Evolutionary conservation across 2,888 invertebrate species (phyloP), one percentile per base, ranked within the genome.

Genomic region (Cepaea hortensis): DNA sequence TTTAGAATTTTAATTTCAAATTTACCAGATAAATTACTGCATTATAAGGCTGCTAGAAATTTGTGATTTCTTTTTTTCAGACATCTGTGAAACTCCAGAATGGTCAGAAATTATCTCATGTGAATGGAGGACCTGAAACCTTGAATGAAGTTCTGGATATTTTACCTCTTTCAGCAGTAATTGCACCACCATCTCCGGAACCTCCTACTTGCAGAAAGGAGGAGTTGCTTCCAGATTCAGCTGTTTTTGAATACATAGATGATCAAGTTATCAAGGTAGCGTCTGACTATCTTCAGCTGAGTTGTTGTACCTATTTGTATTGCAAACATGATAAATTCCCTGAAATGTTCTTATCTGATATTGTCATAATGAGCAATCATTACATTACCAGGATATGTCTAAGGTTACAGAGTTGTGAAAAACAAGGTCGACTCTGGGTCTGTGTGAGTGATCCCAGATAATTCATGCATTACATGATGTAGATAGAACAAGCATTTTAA

Each of bases 191-290:
- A 5, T 84, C 90, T 13, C 93, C 93, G 5, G 90, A 91, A 55
- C 92, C 94, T 46, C 94, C 94, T 6, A 88, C 90, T 18, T 92
- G 92, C 86, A 88, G 93, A 48, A 94, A 94, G 89, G 87, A 91
- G 23, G 93, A 94, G 23, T 90, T 94, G 48, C 93, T 93, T 90
- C 88, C 91, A 15, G 93, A 94, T 85, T 90, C 91, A 9, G 89
- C 90, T 72, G 92, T 94, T 81, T 94, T 94, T 88, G 88, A 92
- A 62, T 92, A 91, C 46, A 90, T 94, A 11, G 94, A 94, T 89
- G 93, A 94, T 75, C 92, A 93, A 85, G 94, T 94, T 68, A 92
- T 94, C 81, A 88, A 88, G 88, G 88, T 88, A 46, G 77, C 68
- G 11, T 61, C 1, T 61, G 11, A 5, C 18, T 18, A 5, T 18